phyloP scores from a whole-genome alignment of 2,113 vertebrate species.

The Neodontobutis hainanensis region DNA sequence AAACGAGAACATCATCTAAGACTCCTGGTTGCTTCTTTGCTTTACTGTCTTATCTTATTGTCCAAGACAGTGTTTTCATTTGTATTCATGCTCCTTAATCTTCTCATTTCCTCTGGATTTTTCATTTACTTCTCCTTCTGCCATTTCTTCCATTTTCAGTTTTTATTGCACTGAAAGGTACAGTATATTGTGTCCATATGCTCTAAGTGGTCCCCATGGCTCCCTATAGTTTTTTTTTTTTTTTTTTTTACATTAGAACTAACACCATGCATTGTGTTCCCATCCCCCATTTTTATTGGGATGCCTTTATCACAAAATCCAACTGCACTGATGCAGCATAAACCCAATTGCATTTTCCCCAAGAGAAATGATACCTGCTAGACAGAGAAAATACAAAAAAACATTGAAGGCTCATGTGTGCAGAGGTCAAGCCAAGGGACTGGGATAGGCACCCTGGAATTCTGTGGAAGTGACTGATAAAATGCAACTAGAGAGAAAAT shows the following conservation, averaged over 20 bases:
- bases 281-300: conserved; percentile 52
- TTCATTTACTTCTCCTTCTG: conserved; percentile 18
- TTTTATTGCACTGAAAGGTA: conserved; percentile 35
- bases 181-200: conserved; percentile 35
- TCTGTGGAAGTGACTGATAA: background rate
- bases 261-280: conserved; percentile 24
- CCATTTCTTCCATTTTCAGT: conserved; percentile 7
- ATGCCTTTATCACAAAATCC: conserved; percentile 61
- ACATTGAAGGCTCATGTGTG: background rate
- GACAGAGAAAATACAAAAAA: conserved; percentile 22
- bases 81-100: background rate
- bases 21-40: background rate
- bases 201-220: conserved; percentile 5
- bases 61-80: background rate
- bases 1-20: background rate
- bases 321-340: conserved; percentile 38
- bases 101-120: background rate
- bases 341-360: conserved; percentile 41
- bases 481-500: conserved; percentile 9
- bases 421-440: conserved; percentile 27
- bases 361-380: conserved; percentile 41
- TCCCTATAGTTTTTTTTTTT: conserved; percentile 27
- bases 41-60: background rate
- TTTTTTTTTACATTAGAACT: conserved; percentile 25
- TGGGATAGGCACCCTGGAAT: conserved; percentile 14